A percentile compares a stretch with the other conserved stretches of the same genome.
Conservation (phyloP, 2,888 invertebrate species). For the Zaprionus bogoriensis region DNA sequence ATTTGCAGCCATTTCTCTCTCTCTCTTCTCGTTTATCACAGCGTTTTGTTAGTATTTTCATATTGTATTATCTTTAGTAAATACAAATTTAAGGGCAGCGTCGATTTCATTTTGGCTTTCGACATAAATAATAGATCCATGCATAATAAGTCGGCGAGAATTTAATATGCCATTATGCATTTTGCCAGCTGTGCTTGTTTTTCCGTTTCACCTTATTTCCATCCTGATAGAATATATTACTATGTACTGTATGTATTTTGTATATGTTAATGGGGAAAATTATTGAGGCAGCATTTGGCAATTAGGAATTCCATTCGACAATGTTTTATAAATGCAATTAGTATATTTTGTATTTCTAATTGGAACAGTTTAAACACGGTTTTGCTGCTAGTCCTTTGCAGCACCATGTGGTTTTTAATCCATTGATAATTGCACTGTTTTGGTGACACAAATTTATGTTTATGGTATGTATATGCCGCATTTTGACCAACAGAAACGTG, state of each 20-base stretch:
- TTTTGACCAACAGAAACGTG: too few relatives aligned
- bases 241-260: not conserved
- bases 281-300: slow-evolving; percentile 46
- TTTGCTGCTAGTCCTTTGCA: too few relatives aligned
- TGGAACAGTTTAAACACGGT: slow-evolving; percentile 40
- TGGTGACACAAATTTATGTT: too few relatives aligned
- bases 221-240: slow-evolving; percentile 29
- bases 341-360: slow-evolving; percentile 55
- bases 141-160: slow-evolving; percentile 5
- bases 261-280: slow-evolving; percentile 33
- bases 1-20: not conserved
- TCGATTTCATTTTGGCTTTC: slow-evolving; percentile 1
- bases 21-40: too few relatives aligned
- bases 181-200: slow-evolving; percentile 9
- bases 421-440: slow-evolving; percentile 47
- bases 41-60: too few relatives aligned
- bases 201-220: slow-evolving; percentile 15
- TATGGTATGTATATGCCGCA: too few relatives aligned
- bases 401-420: slow-evolving; percentile 27
- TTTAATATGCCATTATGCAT: slow-evolving; percentile 4
- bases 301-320: slow-evolving; percentile 69
- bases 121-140: slow-evolving; percentile 13
- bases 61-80: not conserved
- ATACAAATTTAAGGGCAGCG: not conserved
- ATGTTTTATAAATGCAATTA: slow-evolving; percentile 63